Conservation (phyloP, 64 coral and sea anemone species). For the Dendronephthya gigantea region DNA sequence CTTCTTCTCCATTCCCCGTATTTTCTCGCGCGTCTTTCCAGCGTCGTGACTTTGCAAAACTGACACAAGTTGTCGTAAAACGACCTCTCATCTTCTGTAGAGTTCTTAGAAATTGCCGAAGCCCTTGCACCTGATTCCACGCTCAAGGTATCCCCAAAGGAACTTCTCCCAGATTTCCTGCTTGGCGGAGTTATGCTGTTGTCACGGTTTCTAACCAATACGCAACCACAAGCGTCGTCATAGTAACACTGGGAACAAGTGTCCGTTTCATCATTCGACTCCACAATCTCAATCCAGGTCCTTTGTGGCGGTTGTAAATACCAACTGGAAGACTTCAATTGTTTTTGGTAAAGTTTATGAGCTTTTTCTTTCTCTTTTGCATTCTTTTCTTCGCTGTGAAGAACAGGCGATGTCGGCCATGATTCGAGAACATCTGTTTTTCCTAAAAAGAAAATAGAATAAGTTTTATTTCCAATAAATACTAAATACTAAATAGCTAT, state of each 20-base stretch:
- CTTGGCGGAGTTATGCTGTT: neutral
- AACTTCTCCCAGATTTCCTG: neutral
- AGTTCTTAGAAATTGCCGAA: neutral
- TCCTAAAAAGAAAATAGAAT: neutral
- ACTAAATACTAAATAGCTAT: too few relatives aligned
- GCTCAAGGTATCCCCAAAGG: neutral
- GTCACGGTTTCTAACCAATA: neutral
- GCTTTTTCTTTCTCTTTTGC: neutral
- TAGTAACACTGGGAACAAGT: neutral
- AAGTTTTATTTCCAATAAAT: neutral
- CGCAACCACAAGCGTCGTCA: neutral
- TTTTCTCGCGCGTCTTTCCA: neutral
- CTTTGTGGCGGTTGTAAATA: neutral
- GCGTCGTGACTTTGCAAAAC: neutral
- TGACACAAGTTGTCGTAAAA: conserved; percentile 11
- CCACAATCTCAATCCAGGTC: neutral
- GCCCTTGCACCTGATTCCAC: neutral
- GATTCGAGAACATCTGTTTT: neutral
- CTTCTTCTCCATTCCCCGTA: conserved; percentile 16
- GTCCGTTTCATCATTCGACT: neutral
- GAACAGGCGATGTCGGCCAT: neutral
- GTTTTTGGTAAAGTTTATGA: neutral
- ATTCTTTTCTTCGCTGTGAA: neutral
- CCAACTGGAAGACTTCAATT: neutral
- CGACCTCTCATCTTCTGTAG: neutral